phyloP scores from a whole-genome alignment of 2,797 vertebrate species.

The Sphenodon punctatus region DNA sequence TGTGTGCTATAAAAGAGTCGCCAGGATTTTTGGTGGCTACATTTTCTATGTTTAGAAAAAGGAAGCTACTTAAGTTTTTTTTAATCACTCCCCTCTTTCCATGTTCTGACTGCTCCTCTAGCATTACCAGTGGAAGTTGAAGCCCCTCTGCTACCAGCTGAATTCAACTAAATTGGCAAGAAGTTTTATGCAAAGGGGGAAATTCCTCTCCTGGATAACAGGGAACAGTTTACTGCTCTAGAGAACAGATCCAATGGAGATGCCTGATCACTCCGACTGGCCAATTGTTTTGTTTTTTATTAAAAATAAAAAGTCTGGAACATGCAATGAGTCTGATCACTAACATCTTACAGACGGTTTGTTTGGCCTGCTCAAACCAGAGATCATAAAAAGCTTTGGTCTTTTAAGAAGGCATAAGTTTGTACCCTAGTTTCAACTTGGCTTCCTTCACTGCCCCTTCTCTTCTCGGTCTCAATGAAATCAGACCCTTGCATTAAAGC shows the following conservation, averaged over 20 bases:
- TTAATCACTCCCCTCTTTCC: not conserved
- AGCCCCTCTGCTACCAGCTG: slow-evolving; percentile 13
- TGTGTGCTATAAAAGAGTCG: no score
- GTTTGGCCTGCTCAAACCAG: slow-evolving; percentile 36
- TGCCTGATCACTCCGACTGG: not conserved
- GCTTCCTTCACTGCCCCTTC: slow-evolving; percentile 8
- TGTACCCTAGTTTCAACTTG: not conserved
- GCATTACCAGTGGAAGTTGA: not conserved
- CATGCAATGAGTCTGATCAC: not conserved
- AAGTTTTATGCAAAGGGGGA: slow-evolving; percentile 1
- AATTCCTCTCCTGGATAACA: not conserved
- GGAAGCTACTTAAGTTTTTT: not conserved
- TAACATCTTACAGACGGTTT: slow-evolving; percentile 11
- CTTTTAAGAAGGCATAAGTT: not conserved
- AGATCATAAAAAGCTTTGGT: slow-evolving; percentile 57
- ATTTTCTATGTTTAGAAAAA: not conserved
- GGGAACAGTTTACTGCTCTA: not conserved
- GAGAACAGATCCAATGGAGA: not conserved
- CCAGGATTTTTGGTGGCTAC: not conserved
- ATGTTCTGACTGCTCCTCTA: not conserved
- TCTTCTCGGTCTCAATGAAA: not conserved
- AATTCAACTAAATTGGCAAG: slow-evolving; percentile 15
- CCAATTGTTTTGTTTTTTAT: slow-evolving; percentile 3
- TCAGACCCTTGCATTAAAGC: not conserved
- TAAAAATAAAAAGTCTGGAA: not conserved